Conservation (phyloP, 1,140 invertebrate genomes). For the Galleria mellonella region DNA sequence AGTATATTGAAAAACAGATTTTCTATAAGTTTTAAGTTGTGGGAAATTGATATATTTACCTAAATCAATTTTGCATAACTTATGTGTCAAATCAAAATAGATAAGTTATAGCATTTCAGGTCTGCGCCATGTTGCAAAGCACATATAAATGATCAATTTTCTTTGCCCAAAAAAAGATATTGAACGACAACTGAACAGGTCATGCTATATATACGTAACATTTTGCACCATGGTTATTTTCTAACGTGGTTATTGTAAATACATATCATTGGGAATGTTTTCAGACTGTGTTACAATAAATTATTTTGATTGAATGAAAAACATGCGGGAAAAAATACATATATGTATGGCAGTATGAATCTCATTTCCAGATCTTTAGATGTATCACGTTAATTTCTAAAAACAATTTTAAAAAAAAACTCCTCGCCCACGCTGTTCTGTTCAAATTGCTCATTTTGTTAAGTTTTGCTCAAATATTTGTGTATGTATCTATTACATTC, state of each 20-base stretch:
- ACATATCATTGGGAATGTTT: constrained; percentile 51
- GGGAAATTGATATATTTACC: constrained; percentile 22
- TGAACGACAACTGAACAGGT: too few species aligned
- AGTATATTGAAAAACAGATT: constrained; percentile 32
- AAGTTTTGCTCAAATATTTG: constrained; percentile 69
- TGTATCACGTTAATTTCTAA: too few species aligned
- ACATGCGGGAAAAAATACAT: too few species aligned
- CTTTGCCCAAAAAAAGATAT: too few species aligned
- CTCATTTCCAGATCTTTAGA: too few species aligned
- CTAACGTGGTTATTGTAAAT: constrained; percentile 52
- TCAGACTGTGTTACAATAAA: constrained; percentile 38
- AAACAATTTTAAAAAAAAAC: background rate
- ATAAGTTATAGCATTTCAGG: background rate
- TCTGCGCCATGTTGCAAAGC: background rate
- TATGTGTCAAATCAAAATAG: background rate
- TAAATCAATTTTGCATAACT: constrained; percentile 16
- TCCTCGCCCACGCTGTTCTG: constrained; percentile 31
- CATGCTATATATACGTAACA: too few species aligned
- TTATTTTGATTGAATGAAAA: too few species aligned
- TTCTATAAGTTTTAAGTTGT: constrained; percentile 31
- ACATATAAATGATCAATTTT: too few species aligned
- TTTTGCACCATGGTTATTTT: constrained; percentile 2
- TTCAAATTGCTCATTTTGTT: constrained; percentile 65
- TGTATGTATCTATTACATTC: constrained; percentile 34
- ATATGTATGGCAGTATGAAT: too few species aligned